Base-by-base conservation (phyloP, 2,888 invertebrate genomes). In the Nesidiocoris tenuis region DNA sequence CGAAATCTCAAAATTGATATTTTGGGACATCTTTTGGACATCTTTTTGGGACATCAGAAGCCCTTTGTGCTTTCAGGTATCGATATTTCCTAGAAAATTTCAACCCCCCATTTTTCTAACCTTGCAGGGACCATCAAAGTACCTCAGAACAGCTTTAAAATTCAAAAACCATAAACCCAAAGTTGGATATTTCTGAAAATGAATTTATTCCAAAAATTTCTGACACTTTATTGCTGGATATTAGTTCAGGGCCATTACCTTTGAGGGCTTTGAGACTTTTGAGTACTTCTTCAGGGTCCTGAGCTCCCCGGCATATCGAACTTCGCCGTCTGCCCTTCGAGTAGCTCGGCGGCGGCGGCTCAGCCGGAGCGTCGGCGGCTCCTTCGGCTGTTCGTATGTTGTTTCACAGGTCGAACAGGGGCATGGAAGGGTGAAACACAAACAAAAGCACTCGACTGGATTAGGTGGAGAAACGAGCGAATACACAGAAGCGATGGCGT, bases 221-320 rank as follows among this genome's bases (percentile, higher is more conserved):
- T n/a, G n/a, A n/a, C n/a, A n/a, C n/a, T n/a, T n/a, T n/a, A n/a
- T n/a, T n/a, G n/a, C n/a, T n/a, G n/a, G n/a, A n/a, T n/a, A n/a
- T n/a, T n/a, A n/a, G n/a, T n/a, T n/a, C n/a, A n/a, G n/a, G 5
- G 39, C 3, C 3, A 39, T 94, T 93, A 68, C 92, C 93, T 82
- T 91, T 91, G 79, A 93, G 92, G 76, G 90, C 90, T 82, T 93
- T 93, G 80, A 93, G 84, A 22, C 90, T 91, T 81, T 91, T 91
- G 79, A 93, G 84, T 81, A 93, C 92, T 84, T 93, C 93, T 83
- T 93, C 93, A 0, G 92, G 92, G 84, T 93, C 93, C 80, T 92
- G 89, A 79, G 86, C 82, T 79, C 86, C 84, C 56, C 92, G 89
- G 59, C 91, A 91, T 82, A 91, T 91, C 76, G 93, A 93, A 81